A percentile compares a stretch with the other conserved stretches of the same genome.
These are phyloP conservation scores for Acipenser transmontanus DNA, from an alignment of 2,797 vertebrate genomes.

Conservation along the genomic window DNA sequence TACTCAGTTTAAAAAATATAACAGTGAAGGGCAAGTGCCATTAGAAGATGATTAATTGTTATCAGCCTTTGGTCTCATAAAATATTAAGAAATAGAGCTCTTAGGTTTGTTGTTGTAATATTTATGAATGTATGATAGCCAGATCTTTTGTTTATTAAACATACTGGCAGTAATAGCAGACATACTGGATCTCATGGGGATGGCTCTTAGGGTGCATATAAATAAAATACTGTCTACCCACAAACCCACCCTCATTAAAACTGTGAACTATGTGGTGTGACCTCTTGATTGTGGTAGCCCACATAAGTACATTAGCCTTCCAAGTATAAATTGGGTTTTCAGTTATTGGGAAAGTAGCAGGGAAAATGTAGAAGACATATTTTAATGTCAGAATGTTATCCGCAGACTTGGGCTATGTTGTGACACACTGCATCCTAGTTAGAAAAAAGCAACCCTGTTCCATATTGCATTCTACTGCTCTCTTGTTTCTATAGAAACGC, in stretches of 20 bases:
- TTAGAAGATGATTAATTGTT: constrained; percentile 43
- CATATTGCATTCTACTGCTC: constrained; percentile 15
- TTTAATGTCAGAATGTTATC: no score
- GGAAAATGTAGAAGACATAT: no score
- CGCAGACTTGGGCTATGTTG: background rate
- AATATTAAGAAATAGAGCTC: constrained; percentile 10
- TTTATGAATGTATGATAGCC: constrained; percentile 27
- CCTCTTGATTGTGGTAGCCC: constrained; percentile 14
- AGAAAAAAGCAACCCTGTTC: constrained; percentile 9
- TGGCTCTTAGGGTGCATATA: constrained; percentile 38
- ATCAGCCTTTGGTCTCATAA: constrained; percentile 33
- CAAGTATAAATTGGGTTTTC: no score
- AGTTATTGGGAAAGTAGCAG: no score
- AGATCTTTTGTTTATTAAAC: constrained; percentile 40
- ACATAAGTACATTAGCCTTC: no score
- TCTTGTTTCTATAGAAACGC: constrained; percentile 31
- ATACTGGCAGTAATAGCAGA: constrained; percentile 34
- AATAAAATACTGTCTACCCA: constrained; percentile 25
- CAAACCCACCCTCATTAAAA: constrained; percentile 14
- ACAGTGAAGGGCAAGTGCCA: constrained; percentile 39
- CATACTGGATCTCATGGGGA: constrained; percentile 32
- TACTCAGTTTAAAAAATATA: constrained; percentile 32
- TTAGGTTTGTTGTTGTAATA: constrained; percentile 33
- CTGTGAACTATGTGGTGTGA: constrained; percentile 31
- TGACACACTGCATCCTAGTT: constrained; percentile 8